A percentile compares a stretch with the other conserved stretches of the same genome.
phyloP scores from a whole-genome alignment of 1,140 invertebrate species.

The Mamestra configurata region DNA sequence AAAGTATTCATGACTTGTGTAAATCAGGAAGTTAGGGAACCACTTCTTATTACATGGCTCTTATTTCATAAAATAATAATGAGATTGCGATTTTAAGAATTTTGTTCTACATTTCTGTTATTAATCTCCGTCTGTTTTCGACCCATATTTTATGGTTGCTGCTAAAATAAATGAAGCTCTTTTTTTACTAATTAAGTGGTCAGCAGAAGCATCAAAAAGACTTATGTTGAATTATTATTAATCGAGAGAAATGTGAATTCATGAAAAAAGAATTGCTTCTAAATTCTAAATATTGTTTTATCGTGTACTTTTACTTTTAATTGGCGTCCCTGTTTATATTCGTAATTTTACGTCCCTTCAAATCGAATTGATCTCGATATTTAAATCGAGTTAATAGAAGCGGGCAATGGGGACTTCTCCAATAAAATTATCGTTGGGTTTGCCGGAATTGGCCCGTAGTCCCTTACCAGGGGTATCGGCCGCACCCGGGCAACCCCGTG shows the following conservation, averaged over 20 bases:
- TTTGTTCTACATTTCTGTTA: neutral
- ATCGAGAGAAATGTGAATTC: neutral
- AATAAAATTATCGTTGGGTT: slow-evolving; percentile 52
- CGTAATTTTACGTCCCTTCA: slow-evolving; percentile 34
- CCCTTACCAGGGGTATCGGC: neutral
- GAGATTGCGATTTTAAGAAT: neutral
- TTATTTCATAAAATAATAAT: too few relatives aligned
- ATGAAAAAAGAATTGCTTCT: neutral
- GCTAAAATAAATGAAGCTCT: neutral
- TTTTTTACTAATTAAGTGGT: slow-evolving; percentile 16
- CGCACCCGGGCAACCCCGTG: slow-evolving; percentile 35
- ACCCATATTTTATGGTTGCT: neutral
- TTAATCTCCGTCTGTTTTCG: neutral
- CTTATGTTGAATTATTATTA: slow-evolving; percentile 14
- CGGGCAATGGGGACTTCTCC: slow-evolving; percentile 35
- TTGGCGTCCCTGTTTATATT: slow-evolving; percentile 36
- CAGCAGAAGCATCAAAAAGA: neutral
- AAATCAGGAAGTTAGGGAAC: too few relatives aligned
- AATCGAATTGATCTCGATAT: slow-evolving; percentile 43
- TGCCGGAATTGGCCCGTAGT: slow-evolving; percentile 35
- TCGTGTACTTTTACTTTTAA: too few relatives aligned
- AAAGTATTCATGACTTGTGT: too few relatives aligned
- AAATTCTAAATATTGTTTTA: too few relatives aligned
- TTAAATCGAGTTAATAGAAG: slow-evolving; percentile 46
- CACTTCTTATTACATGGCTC: too few relatives aligned